Evolutionary conservation across 2,113 vertebrate species (phyloP).

Genomic region (Phalacrocorax aristotelis): DNA sequence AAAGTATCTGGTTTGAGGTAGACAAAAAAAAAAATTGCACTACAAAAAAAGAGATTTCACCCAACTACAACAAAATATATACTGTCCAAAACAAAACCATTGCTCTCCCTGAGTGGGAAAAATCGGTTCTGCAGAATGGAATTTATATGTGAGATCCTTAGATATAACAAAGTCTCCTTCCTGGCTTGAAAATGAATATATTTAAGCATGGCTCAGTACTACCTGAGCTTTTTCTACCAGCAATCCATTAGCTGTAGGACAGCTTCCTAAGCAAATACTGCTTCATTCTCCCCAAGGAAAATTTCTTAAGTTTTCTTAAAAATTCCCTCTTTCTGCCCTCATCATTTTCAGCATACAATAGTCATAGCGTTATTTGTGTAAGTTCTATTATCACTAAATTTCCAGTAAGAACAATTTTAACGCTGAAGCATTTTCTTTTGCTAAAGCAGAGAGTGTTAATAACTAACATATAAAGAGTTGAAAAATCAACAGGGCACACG

Average conservation of each 20-base stretch:
- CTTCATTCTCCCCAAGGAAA: background rate
- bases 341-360: background rate
- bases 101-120: background rate
- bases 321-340: background rate
- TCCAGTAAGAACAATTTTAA: background rate
- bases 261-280: background rate
- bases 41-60: background rate
- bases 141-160: background rate
- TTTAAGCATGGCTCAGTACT: background rate
- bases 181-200: background rate
- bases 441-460: background rate
- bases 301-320: background rate
- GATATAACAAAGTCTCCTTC: background rate
- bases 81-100: background rate
- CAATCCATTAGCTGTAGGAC: background rate
- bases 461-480: background rate
- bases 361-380: background rate
- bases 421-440: background rate
- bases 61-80: background rate
- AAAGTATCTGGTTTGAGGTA: background rate
- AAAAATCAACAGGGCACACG: background rate
- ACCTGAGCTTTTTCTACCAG: background rate
- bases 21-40: background rate
- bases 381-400: background rate
- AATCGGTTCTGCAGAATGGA: background rate